Evolutionary conservation across 2,888 invertebrate species (phyloP).

Genomic region (Mythimna pallens): DNA sequence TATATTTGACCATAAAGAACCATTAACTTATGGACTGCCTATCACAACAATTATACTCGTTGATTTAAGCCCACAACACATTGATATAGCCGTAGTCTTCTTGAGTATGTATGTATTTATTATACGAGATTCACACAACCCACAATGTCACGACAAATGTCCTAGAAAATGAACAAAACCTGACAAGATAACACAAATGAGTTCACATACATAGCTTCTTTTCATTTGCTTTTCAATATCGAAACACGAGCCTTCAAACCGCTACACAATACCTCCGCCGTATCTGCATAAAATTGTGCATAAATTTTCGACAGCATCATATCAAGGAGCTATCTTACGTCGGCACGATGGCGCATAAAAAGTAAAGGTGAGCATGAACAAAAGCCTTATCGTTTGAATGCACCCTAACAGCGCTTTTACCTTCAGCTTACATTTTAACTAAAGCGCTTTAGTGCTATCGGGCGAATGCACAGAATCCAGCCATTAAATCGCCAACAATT

Average conservation of each 20-base stretch:
- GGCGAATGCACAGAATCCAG: constrained; percentile 67
- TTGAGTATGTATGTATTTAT: not conserved
- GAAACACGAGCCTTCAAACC: constrained; percentile 20
- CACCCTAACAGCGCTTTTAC: constrained; percentile 67
- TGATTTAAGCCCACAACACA: not conserved
- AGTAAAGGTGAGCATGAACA: constrained; percentile 60
- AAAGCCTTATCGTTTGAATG: constrained; percentile 67
- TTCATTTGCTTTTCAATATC: constrained; percentile 30
- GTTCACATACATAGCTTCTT: not conserved
- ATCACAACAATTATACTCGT: not conserved
- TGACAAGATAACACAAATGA: not conserved
- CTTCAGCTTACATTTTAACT: constrained; percentile 69
- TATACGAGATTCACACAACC: not conserved
- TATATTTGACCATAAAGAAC: no score
- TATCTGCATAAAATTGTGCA: constrained; percentile 55
- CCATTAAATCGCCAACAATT: constrained; percentile 75
- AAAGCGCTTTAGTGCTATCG: constrained; percentile 66
- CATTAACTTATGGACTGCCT: no score
- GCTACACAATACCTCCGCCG: constrained; percentile 29
- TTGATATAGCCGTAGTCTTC: not conserved
- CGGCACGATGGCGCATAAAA: constrained; percentile 54
- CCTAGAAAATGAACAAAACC: not conserved
- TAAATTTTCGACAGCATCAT: constrained; percentile 60
- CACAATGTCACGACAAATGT: not conserved
- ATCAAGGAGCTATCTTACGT: constrained; percentile 61